These are phyloP conservation scores for Tenthredo distinguenda DNA, from an alignment of 2,888 invertebrate species.

Conservation along the genomic window DNA sequence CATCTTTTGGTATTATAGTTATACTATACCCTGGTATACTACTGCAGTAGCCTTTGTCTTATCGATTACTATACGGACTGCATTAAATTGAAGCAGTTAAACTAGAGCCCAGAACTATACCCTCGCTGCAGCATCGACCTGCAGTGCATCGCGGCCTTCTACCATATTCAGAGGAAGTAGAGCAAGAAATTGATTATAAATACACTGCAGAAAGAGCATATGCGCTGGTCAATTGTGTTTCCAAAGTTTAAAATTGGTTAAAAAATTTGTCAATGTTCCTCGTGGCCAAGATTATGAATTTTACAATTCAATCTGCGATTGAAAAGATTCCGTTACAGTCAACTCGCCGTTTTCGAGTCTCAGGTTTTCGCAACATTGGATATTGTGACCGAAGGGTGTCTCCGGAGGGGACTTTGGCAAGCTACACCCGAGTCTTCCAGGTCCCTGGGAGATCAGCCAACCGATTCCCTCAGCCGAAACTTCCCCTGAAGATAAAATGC, in stretches of 20 bases:
- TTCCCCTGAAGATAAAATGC: not conserved
- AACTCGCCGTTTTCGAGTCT: not conserved
- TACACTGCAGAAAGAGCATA: not conserved
- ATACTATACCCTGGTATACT: not conserved
- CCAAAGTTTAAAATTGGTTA: not conserved
- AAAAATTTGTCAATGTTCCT: not conserved
- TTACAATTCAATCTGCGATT: not conserved
- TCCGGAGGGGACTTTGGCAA: not conserved
- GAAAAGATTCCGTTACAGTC: not conserved
- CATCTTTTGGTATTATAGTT: not conserved
- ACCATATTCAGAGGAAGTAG: not conserved
- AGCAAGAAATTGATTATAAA: conserved; percentile 29
- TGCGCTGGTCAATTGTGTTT: not conserved
- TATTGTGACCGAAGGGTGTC: conserved; percentile 3
- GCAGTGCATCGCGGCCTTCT: conserved; percentile 4
- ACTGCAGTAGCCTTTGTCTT: conserved; percentile 9
- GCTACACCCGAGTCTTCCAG: not conserved
- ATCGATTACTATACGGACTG: conserved; percentile 28
- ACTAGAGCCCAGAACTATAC: not conserved
- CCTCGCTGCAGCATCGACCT: conserved; percentile 1
- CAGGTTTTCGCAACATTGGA: conserved; percentile 35
- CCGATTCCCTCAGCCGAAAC: not conserved
- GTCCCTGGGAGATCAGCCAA: conserved; percentile 6
- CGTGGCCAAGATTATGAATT: not conserved
- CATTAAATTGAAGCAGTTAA: conserved; percentile 5